These are phyloP conservation scores for Anoncus sp. DNA, from an alignment of 2,888 invertebrate species.

Conservation along the genomic window DNA sequence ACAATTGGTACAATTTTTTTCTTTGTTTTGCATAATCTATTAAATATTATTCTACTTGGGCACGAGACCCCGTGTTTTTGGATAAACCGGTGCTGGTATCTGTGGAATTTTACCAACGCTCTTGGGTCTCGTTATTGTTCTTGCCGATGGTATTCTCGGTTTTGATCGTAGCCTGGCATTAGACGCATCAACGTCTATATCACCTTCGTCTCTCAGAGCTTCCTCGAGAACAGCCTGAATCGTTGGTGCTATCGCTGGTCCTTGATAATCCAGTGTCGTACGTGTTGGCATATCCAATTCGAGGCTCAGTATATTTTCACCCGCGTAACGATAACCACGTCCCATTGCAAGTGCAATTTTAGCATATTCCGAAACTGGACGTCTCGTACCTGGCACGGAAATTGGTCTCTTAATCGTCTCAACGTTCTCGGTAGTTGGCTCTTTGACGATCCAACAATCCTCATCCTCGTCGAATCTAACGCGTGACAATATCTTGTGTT, in stretches of 20 bases:
- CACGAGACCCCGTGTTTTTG: constrained; percentile 81
- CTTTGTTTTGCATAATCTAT: constrained; percentile 21
- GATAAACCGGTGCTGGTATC: constrained; percentile 80
- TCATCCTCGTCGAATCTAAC: constrained; percentile 93
- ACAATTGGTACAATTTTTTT: constrained; percentile 37
- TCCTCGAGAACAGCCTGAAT: constrained; percentile 85
- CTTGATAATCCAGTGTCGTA: constrained; percentile 90
- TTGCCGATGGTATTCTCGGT: constrained; percentile 77
- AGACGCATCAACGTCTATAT: constrained; percentile 81
- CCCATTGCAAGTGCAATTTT: constrained; percentile 84
- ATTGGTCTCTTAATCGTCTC: constrained; percentile 86
- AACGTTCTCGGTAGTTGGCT: constrained; percentile 82
- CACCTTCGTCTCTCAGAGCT: constrained; percentile 80
- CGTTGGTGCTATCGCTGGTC: constrained; percentile 89
- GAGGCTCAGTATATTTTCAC: constrained; percentile 90
- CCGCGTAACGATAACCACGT: constrained; percentile 83
- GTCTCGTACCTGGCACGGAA: constrained; percentile 86
- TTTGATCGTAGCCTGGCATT: constrained; percentile 75
- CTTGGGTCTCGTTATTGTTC: constrained; percentile 76
- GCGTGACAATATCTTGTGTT: constrained; percentile 89
- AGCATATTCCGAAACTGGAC: constrained; percentile 87
- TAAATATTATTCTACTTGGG: constrained; percentile 75
- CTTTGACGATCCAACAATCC: constrained; percentile 88
- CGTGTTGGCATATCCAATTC: constrained; percentile 90
- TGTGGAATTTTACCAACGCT: constrained; percentile 80